Evolutionary conservation across 2,797 vertebrate species (phyloP).

Genomic region (Mormyrops attenuatus): DNA sequence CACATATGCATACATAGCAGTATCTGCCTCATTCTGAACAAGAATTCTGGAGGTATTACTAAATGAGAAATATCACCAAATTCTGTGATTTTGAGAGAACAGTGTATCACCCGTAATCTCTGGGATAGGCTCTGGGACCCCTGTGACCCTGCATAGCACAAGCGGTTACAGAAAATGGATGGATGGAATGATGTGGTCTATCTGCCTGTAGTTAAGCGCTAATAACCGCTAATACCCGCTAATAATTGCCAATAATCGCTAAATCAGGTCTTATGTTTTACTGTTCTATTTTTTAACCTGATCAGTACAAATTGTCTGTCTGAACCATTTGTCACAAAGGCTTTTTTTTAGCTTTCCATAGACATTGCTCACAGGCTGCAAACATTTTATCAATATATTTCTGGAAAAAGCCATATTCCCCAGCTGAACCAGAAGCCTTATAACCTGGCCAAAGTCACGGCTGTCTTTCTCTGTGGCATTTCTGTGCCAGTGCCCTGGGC

Average conservation of each 20-base stretch:
- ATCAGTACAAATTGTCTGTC: neutral
- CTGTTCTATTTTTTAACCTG: neutral
- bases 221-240: neutral
- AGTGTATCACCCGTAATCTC: neutral
- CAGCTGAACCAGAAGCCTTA: neutral
- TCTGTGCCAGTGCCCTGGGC: neutral
- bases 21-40: neutral
- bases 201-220: neutral
- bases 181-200: neutral
- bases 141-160: neutral
- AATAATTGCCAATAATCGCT: neutral
- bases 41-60: neutral
- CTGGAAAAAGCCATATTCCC: neutral
- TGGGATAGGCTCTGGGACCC: neutral
- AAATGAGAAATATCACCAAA: neutral
- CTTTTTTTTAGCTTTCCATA: neutral
- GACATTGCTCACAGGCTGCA: neutral
- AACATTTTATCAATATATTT: neutral
- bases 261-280: neutral
- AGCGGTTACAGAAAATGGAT: neutral
- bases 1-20: neutral
- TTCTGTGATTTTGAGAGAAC: neutral
- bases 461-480: neutral
- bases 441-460: neutral
- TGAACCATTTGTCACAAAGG: neutral